Percentiles rank a stretch among this genome's conserved stretches.
Conservation (phyloP, 2,888 invertebrate species). For the Himalopsyche anomala region DNA sequence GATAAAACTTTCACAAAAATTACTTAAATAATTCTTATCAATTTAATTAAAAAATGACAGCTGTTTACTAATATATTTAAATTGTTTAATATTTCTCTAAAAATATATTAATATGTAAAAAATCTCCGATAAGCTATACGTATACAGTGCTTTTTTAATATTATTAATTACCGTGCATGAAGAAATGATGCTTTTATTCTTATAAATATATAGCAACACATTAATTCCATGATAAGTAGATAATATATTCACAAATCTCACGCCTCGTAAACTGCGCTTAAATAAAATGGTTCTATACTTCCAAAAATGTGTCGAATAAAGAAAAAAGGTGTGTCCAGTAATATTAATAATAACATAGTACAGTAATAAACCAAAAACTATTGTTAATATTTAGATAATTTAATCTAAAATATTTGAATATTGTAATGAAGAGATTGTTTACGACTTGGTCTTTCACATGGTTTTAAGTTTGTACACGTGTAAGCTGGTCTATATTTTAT, state of each 20-base stretch:
- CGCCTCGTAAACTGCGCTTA: constrained; percentile 27
- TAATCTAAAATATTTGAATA: constrained; percentile 1
- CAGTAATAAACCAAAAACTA: background rate
- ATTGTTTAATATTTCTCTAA: too few relatives aligned
- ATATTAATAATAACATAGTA: constrained; percentile 9
- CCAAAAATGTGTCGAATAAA: constrained; percentile 21
- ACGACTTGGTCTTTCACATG: background rate
- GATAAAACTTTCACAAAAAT: too few relatives aligned
- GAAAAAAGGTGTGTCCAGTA: background rate
- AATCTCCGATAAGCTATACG: too few relatives aligned
- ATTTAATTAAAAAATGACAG: too few relatives aligned
- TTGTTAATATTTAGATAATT: background rate
- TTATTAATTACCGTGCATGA: too few relatives aligned
- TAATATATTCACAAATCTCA: constrained; percentile 15
- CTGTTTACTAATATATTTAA: too few relatives aligned
- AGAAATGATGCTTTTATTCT: too few relatives aligned
- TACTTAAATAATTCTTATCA: too few relatives aligned
- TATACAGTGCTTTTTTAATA: too few relatives aligned
- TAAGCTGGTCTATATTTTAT: background rate
- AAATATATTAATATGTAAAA: too few relatives aligned
- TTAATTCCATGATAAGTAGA: too few relatives aligned
- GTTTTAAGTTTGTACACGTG: constrained; percentile 28
- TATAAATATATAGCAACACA: too few relatives aligned
- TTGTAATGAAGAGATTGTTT: background rate
- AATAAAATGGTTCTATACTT: background rate